Percentiles rank a stretch among this genome's conserved stretches.
phyloP scores from a whole-genome alignment of 1,140 invertebrate species.

The Dendrolimus kikuchii region DNA sequence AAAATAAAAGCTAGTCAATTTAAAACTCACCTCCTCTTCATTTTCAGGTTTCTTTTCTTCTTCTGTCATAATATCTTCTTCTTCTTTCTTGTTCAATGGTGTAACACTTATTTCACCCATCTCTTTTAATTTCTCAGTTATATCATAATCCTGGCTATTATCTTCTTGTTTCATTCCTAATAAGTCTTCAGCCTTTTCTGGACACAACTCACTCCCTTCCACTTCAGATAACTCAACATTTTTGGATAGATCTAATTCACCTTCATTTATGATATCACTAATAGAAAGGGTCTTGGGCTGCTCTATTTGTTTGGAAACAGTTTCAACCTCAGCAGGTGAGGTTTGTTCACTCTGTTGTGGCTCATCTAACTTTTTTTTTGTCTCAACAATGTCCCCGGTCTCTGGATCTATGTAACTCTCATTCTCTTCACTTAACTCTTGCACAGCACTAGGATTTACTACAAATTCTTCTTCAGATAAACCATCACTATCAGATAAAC shows the following conservation, averaged over 20 bases:
- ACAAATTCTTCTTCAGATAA: conserved; percentile 66
- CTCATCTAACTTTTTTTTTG: conserved; percentile 21
- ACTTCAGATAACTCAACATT: conserved; percentile 68
- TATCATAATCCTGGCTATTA: conserved; percentile 61
- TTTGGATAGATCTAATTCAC: conserved; percentile 60
- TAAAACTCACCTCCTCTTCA: conserved; percentile 41
- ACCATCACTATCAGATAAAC: conserved; percentile 60
- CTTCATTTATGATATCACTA: conserved; percentile 66
- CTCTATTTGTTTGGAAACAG: conserved; percentile 20
- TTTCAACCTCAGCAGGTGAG: conserved; percentile 10
- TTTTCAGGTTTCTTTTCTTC: conserved; percentile 34
- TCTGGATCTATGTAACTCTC: conserved; percentile 71
- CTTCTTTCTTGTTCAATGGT: conserved; percentile 37
- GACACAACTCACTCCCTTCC: conserved; percentile 59
- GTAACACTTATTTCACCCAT: conserved; percentile 73
- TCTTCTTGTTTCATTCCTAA: conserved; percentile 56
- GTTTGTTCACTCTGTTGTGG: conserved; percentile 5
- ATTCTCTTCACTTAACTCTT: conserved; percentile 63
- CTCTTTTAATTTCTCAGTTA: conserved; percentile 74
- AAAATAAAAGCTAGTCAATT: too few relatives aligned
- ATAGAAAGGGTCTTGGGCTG: conserved; percentile 62
- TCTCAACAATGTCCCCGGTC: conserved; percentile 63
- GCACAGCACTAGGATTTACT: conserved; percentile 61
- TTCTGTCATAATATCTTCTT: conserved; percentile 28
- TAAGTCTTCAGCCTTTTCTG: conserved; percentile 55